Evolutionary conservation across 2,888 invertebrate genomes (phyloP), one percentile per base, ranked within the genome.

Genomic region (Metallyticus violacea): DNA sequence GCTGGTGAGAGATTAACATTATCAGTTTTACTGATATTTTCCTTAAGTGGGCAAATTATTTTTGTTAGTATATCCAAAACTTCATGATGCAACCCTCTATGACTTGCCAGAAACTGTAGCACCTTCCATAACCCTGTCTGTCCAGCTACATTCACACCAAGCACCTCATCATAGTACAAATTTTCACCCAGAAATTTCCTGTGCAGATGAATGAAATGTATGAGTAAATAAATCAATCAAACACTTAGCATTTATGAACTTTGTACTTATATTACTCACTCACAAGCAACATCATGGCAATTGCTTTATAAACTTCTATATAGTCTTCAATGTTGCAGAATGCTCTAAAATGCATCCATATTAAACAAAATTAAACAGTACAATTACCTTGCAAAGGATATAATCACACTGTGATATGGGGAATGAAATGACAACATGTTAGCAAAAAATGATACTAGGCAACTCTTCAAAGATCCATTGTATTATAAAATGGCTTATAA

Each of bases 101-200:
- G 91, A 9, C 91, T 91, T 30, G 93, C 93, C 88, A 95, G 90
- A 87, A 93, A 93, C 89, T 93, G 91, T 26, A 95, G 91, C 78
- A 95, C 92, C 88, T 93, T 93, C 93, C 94, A 94, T 85, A 95
- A 92, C 76, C 94, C 93, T 62, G 94, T 94, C 90, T 95, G 94
- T 86, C 94, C 94, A 7, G 95, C 93, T 27, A 95, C 93, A 89
- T 93, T 94, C 83, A 95, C 93, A 9, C 95, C 95, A 89, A 94
- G 90, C 79, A 93, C 92, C 91, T 95, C 95, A 90, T 95, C 95
- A 89, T 95, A 95, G 90, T 93, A 94, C 88, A 93, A 93, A 91
- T 95, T 95, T 87, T 93, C 93, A 83, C 93, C 92, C 88, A 95
- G 91, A 91, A 95, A 95, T 89, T 86, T 78, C 7, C 88, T 88